Evolutionary conservation across 2,113 vertebrate species (phyloP), one percentile per base, ranked within the genome.

Genomic region (Rafetus swinhoei): DNA sequence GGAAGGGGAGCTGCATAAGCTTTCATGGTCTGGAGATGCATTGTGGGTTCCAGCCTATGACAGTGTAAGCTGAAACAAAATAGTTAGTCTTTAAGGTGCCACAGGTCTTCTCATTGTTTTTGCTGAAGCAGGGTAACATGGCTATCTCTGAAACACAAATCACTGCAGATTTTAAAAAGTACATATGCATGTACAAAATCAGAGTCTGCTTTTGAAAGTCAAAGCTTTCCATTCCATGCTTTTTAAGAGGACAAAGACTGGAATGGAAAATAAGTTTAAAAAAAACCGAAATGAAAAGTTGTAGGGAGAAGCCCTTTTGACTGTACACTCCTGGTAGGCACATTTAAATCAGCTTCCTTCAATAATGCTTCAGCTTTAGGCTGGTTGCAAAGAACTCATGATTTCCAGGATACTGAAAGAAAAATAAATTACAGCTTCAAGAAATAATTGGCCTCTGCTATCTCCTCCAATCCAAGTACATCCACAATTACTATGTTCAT

Each of bases 81-180:
- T 54, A 12, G 53, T 54, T 54, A 54, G 53, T 54, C 53, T 54
- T 54, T 54, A 54, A 54, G 53, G 53, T 54, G 14, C 53, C 10
- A 54, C 14, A 14, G 53, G 53, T 12, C 53, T 54, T 54, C 53
- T 54, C 10, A 13, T 54, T 54, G 53, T 54, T 54, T 54, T 54
- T 54, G 53, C 53, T 54, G 53, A 54, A 54, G 14, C 53, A 54
- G 10, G 14, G 10, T 54, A 54, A 54, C 53, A 54, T 12, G 10
- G 53, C 3, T 54, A 54, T 14, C 53, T 54, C 53, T 54, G 53
- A 54, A 54, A 54, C 53, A 12, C 53, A 94, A 96, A 93, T 74
- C 92, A 93, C 80, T 87, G 86, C 83, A 93, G 94, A 84, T 2
- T 1, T 88, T 88, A 94, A 93, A 95, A 93, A 89, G 45, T 6